Evolutionary conservation across 2,113 vertebrate species (phyloP).

Genomic region (mouse (Mus musculus)): DNA sequence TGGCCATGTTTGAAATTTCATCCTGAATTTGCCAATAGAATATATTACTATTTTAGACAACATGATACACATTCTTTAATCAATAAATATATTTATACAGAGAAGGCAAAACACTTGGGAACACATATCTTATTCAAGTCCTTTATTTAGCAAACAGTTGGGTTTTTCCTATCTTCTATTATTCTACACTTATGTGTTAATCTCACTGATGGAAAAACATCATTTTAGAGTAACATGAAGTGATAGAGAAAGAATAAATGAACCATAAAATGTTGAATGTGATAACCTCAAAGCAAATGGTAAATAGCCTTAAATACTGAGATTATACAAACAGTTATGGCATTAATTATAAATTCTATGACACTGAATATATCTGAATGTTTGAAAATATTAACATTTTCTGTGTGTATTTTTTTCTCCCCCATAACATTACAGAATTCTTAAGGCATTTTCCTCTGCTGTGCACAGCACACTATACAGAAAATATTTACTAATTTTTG

Average conservation of each 20-base stretch:
- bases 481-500: constrained; percentile 6
- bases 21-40: background rate
- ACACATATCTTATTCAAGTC: background rate
- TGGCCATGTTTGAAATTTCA: background rate
- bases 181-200: background rate
- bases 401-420: background rate
- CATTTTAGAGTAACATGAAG: background rate
- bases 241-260: background rate
- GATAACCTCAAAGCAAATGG: constrained; percentile 1
- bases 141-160: background rate
- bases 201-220: background rate
- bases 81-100: background rate
- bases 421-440: background rate
- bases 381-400: constrained; percentile 39
- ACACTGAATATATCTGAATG: background rate
- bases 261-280: constrained; percentile 22
- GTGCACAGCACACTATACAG: background rate
- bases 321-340: background rate
- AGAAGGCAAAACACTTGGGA: background rate
- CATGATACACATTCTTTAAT: background rate
- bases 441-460: background rate
- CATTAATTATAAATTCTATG: background rate
- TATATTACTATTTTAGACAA: constrained; percentile 9
- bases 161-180: background rate
- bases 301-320: background rate